Percentiles rank a stretch among this genome's conserved stretches.
phyloP scores from a whole-genome alignment of 2,113 vertebrate species.

The Zootoca vivipara region DNA sequence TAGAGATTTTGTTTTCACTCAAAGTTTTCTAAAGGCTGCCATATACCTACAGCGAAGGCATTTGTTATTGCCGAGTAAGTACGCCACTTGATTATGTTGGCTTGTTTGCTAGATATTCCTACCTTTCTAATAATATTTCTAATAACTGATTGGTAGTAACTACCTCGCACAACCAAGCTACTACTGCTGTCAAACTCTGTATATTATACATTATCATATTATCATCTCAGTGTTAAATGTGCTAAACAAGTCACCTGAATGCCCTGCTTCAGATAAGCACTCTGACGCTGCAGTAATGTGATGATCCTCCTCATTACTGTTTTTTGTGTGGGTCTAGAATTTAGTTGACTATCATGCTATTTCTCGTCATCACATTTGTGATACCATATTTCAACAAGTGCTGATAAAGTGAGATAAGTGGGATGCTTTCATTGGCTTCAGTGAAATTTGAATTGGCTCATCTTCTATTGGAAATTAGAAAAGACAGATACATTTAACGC shows the following conservation, averaged over 20 bases:
- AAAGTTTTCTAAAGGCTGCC: not conserved
- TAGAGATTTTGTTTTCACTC: not conserved
- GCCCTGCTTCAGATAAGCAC: not conserved
- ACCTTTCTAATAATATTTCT: not conserved
- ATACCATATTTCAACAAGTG: not conserved
- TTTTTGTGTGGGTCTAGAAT: not conserved
- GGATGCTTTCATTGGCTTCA: not conserved
- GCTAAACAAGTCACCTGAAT: not conserved
- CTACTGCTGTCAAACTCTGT: not conserved
- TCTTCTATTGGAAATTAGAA: conserved; percentile 14
- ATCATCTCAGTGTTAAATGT: not conserved
- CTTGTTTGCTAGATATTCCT: not conserved
- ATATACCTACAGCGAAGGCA: too few species aligned
- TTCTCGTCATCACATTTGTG: not conserved
- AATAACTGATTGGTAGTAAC: not conserved
- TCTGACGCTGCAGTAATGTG: too few species aligned
- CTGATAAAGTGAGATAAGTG: not conserved
- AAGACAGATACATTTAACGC: conserved; percentile 1
- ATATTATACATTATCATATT: not conserved
- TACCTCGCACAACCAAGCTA: not conserved
- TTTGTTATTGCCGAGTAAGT: not conserved
- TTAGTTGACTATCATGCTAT: too few species aligned
- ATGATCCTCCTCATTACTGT: not conserved
- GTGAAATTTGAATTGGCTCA: not conserved
- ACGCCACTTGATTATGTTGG: not conserved